Base-by-base conservation (phyloP, 2,113 vertebrate genomes). In the Notechis scutatus region DNA sequence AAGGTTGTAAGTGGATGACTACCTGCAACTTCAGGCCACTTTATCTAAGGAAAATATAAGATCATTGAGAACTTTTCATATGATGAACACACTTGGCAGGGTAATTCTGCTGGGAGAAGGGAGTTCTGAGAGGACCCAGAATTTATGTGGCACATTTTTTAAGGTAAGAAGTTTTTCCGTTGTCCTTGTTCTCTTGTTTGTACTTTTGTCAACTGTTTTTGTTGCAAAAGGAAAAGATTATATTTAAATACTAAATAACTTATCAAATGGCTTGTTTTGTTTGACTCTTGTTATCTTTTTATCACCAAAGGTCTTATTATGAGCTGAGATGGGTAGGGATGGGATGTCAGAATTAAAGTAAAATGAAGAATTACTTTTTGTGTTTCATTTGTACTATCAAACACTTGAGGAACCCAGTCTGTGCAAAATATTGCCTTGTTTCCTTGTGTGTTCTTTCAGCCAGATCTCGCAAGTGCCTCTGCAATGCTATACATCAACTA, bases 401-500 rank as follows among this genome's bases (percentile, higher is more conserved):
- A 59, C 42, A n/a, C 69, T 88, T 12, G 69, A 0, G 91, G 94
- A 93, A 92, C 55, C 92, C 10, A 15, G 5, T 94, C n/a, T 91
- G 50, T 10, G 93, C 56, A 39, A 90, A 8, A 91, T 95, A 14
- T 92, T 95, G 94, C 14, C 14, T 54, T 6, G 90, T 92, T 92
- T 89, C 0, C 6, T 55, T 34, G 64, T 34, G 85, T 10, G 42
- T 92, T 85, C 15, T 93, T 95, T 95, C 92, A 69, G 24, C 89
- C 54, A 88, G 45, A 86, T 92, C 64, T 85, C 92, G 95, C 87
- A 57, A 64, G 54, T 91, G 42, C 90, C 85, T 95, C 69, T 92
- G 89, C 81, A 95, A 92, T 81, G 87, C 56, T 94, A 64, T 94
- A 91, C 59, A 1, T 95, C 94, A 94, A 95, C 94, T 94, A 94